Evolutionary conservation across 2,797 vertebrate genomes (phyloP), one percentile per base, ranked within the genome.

Genomic region (Phataginus tricuspis): DNA sequence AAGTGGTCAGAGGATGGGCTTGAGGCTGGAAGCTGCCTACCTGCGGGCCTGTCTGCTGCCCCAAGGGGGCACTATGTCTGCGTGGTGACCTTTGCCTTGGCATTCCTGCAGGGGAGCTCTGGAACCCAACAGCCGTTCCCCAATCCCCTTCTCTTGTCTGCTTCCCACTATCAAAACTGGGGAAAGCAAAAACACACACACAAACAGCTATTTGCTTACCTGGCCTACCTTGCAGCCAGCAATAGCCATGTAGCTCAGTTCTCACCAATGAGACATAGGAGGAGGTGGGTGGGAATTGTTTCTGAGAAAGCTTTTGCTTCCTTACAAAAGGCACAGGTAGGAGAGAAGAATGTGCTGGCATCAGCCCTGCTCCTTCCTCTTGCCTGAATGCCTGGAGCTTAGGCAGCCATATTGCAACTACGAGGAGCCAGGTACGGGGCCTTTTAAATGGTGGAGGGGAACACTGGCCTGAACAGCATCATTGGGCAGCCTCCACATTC

Each of bases 401-500:
- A 39, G 9, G 53, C 31, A 25, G 45, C 61, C 4, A 11, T 3
- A 1, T 7, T 16, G 53, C 29, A 3, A 2, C 31, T 2, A 3
- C 14, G 82, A 68, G 72, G 12, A 14, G 19, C 27, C 34, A 39
- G 34, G 31, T 2, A 61, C 0, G 5, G 11, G 78, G 66, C 57
- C 27, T 71, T 61, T 39, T 7, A 21, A n/a, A 42, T 2, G 29
- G 5, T 0, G 6, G 69, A 75, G 51, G 31, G 4, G 31, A 16
- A 74, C 53, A 88, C 21, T 23, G 12, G 15, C 55, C n/a, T 51
- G 59, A 68, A 49, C 1, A 13, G 34, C 23, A 31, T 49, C 23
- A 0, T 23, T 23, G 34, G 7, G 31, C 39, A 57, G 55, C 13
- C 55, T 63, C 34, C 27, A 51, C 4, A 25, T 71, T 34, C 49